Percentiles rank a stretch among this genome's conserved stretches.
Evolutionary conservation across 2,888 invertebrate species (phyloP).

Genomic region (Norana najaformis): DNA sequence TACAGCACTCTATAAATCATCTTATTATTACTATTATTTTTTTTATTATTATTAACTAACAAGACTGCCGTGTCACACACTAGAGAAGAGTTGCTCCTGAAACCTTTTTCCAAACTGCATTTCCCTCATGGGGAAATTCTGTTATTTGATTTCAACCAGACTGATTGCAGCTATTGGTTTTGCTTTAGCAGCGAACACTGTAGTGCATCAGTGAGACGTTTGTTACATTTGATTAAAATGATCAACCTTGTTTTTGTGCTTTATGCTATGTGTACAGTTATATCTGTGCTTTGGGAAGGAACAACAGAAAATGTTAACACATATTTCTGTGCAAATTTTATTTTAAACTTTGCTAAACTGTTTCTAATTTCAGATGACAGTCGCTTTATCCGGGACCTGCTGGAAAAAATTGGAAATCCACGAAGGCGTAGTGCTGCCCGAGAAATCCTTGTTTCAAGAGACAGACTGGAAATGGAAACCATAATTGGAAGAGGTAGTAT

Average conservation of each 20-base stretch:
- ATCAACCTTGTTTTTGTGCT: not conserved
- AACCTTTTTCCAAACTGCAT: not conserved
- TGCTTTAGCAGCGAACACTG: not conserved
- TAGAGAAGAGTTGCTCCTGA: not conserved
- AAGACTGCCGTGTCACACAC: too few relatives aligned
- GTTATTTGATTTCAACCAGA: not conserved
- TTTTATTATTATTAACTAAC: too few relatives aligned
- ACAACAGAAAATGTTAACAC: not conserved
- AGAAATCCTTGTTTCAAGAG: slow-evolving; percentile 55
- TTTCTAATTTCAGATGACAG: slow-evolving; percentile 31
- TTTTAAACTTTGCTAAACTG: too few relatives aligned
- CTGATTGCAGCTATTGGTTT: not conserved
- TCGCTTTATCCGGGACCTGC: slow-evolving; percentile 40
- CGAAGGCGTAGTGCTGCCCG: slow-evolving; percentile 49
- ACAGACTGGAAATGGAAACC: slow-evolving; percentile 58
- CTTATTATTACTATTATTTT: too few relatives aligned
- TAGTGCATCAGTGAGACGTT: not conserved
- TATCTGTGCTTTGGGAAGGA: not conserved
- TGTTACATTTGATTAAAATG: not conserved
- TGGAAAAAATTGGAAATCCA: slow-evolving; percentile 53
- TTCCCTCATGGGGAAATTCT: not conserved
- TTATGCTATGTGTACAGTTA: not conserved
- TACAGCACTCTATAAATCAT: too few relatives aligned
- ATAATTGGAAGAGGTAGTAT: slow-evolving; percentile 59
- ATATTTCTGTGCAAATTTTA: too few relatives aligned